These are phyloP conservation scores for Rhaphigaster nebulosa DNA, from an alignment of 2,888 invertebrate species.

Conservation along the genomic window DNA sequence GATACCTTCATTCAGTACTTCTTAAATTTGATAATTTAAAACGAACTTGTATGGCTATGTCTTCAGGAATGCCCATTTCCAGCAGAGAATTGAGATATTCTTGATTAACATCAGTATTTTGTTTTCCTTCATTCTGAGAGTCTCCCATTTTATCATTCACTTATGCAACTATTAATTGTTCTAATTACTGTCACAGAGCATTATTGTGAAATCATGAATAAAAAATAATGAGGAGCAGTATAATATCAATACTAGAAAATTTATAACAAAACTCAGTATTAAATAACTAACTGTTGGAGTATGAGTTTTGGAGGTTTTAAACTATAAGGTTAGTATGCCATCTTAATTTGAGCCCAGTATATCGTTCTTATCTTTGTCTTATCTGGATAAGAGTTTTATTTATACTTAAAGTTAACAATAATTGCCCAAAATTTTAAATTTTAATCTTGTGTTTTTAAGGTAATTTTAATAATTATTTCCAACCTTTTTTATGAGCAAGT, in stretches of 20 bases:
- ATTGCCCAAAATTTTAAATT: background rate
- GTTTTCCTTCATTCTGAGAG: background rate
- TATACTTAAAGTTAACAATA: background rate
- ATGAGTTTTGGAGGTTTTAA: background rate
- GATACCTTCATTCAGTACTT: background rate
- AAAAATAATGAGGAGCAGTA: background rate
- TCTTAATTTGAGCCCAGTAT: background rate
- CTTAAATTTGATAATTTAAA: background rate
- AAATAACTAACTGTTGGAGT: background rate
- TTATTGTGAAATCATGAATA: background rate
- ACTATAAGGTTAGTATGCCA: background rate
- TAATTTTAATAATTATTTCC: background rate
- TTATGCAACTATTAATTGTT: background rate
- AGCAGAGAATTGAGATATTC: conserved; percentile 55
- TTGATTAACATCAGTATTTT: conserved; percentile 18
- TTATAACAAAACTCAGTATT: background rate
- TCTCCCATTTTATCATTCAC: background rate
- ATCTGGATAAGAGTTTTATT: background rate
- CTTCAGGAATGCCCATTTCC: conserved; percentile 70
- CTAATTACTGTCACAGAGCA: background rate
- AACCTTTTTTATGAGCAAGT: background rate
- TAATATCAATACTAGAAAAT: background rate
- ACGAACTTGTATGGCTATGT: conserved; percentile 69
- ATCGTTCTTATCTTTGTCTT: background rate
- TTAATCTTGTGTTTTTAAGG: background rate